Conservation (phyloP, 1,140 invertebrate species). For the Muscidifurax raptorellus region DNA sequence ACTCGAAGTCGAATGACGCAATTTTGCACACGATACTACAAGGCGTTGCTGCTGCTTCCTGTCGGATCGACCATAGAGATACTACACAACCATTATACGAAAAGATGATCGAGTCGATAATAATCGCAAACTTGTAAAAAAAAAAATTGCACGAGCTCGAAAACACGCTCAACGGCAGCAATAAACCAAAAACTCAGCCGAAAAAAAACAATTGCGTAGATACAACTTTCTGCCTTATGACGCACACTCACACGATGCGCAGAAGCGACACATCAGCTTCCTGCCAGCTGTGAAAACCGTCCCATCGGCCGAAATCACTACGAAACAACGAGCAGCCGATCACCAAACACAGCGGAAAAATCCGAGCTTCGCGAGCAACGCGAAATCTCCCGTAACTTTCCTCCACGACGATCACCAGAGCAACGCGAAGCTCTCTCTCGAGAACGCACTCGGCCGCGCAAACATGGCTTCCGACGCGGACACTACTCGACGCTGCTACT, state of each 20-base stretch:
- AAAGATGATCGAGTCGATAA: too few species aligned
- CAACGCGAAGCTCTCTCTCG: not conserved
- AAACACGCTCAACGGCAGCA: not conserved
- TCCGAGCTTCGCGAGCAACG: not conserved
- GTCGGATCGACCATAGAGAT: too few species aligned
- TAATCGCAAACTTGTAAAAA: too few species aligned
- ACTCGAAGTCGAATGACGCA: not conserved
- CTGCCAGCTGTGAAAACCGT: slow-evolving; percentile 26
- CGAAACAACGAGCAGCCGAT: not conserved
- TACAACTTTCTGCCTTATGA: not conserved
- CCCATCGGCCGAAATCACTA: not conserved
- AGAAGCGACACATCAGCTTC: slow-evolving; percentile 36
- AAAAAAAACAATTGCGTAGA: slow-evolving; percentile 2
- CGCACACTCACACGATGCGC: slow-evolving; percentile 44
- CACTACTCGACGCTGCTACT: not conserved
- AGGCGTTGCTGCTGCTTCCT: not conserved
- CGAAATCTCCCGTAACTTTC: slow-evolving; percentile 4
- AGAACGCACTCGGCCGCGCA: not conserved
- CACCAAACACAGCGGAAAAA: not conserved
- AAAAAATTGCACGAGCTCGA: not conserved
- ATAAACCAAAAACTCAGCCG: not conserved
- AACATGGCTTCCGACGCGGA: not conserved
- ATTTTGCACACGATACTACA: not conserved
- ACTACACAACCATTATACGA: too few species aligned
- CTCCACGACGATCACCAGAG: not conserved